Evolutionary conservation across 2,888 invertebrate genomes (phyloP), one percentile per base, ranked within the genome.

Genomic region (Microctonus aethiopoides): DNA sequence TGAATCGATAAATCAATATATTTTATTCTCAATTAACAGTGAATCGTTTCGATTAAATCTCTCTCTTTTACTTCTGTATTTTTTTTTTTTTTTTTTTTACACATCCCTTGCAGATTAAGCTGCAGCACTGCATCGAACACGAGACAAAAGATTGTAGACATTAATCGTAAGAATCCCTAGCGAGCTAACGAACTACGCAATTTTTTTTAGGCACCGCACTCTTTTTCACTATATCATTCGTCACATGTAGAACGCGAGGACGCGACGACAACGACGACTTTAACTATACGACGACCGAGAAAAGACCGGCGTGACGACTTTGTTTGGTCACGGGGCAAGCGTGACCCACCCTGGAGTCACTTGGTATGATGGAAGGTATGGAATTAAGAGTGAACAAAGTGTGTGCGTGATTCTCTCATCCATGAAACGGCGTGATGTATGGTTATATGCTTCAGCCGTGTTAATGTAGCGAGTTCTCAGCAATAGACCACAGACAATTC

Each of bases 61-160:
- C 41, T 57, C 24, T 13, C 52, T n/a, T 52, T 20, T 20, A 16
- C 41, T 41, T 41, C 41, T 10, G 3, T 41, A 41, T 41, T 6
- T 11, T 41, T 41, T 10, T 41, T 11, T 41, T 41, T 10, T 41
- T n/a, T 62, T 20, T 60, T 36, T 60, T 10, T 20, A 26, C 20
- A 22, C 20, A 24, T 22, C 6, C 51, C 36, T 46, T 34, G 20
- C 32, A 54, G 9, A 51, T 32, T 29, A 10, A 54, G 29, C 22
- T 52, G 34, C 11, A 46, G 41, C 29, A 13, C 62, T 24, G 26
- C 13, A 46, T 46, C 54, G 24, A n/a, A 46, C 46, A 60, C 66
- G 51, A 67, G 70, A 70, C 66, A 70, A 70, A 70, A 70, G 70
- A 7, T 46, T 46, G 29, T 59, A 20, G 54, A 41, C 54, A 70